Base-by-base conservation (phyloP, 2,113 vertebrate species). In the Hydrochoerus hydrochaeris region DNA sequence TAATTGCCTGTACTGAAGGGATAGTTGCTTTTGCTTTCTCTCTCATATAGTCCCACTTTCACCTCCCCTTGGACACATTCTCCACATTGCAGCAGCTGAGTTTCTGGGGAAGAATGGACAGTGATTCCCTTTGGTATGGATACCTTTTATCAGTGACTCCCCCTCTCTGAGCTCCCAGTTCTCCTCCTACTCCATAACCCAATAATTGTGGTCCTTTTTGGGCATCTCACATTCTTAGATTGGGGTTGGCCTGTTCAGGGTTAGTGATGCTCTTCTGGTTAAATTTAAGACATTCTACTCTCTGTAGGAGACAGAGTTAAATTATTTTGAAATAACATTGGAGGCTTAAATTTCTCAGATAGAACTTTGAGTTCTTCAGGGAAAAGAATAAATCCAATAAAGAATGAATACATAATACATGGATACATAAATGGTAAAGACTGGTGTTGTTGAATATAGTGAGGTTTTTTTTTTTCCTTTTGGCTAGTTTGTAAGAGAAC, bases 271-370 rank as follows among this genome's bases (percentile, higher is more conserved):
- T 84, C 49, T 95, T 91, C 85, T 89, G 44, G 38, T 28, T 85
- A 69, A 91, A 49, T 63, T 80, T 77, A 77, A 71, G 46, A 46
- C 75, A 89, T 77, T 94, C 86, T 81, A 9, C 12, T 86, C 32
- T 54, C 60, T 86, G 32, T 69, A 63, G 62, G 38, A 93, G 62
- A 94, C 30, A 78, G 57, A 96, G 83, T 57, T 57, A 67, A 65
- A 35, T 35, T 97, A 97, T 90, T 69, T 80, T 94, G 92, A 97
- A 97, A 97, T 93, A 81, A 96, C 93, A 41, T 95, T 91, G 75
- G 78, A 87, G 54, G 44, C 52, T 96, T 95, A 87, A 93, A 97
- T 57, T 93, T 95, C 94, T 96, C 41, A 2, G 0, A 8, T 52
- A 94, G 87, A 97, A 96, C n/a, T 52, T 67, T 90, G 87, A 93